Percentiles rank a stretch among this genome's conserved stretches.
Evolutionary conservation across 1,140 invertebrate genomes (phyloP).

Genomic region (Ceratosolen fusciceps): DNA sequence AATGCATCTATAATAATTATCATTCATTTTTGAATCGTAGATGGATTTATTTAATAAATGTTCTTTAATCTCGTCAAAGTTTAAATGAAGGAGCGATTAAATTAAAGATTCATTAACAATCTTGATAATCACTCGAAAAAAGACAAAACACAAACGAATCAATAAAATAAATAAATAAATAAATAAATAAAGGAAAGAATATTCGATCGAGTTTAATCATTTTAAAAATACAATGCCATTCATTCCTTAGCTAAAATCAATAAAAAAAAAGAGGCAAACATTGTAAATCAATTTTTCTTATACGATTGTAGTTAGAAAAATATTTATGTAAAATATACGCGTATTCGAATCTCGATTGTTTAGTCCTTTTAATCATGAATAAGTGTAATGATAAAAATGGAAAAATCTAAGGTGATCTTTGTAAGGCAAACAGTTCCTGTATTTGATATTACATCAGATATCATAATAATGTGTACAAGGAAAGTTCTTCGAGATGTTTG

Average conservation of each 20-base stretch:
- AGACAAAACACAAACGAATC: not conserved
- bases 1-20: not conserved
- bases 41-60: conserved; percentile 34
- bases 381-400: not conserved
- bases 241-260: conserved; percentile 52
- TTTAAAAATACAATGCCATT: conserved; percentile 48
- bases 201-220: conserved; percentile 17
- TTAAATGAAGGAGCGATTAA: conserved; percentile 33
- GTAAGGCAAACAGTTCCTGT: conserved; percentile 5
- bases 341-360: conserved; percentile 46
- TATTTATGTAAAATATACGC: conserved; percentile 46
- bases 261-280: conserved; percentile 25
- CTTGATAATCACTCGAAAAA: not conserved
- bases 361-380: conserved; percentile 27
- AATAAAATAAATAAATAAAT: conserved; percentile 11
- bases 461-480: conserved; percentile 21
- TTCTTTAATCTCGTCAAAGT: conserved; percentile 39
- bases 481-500: conserved; percentile 38
- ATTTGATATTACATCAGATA: conserved; percentile 11
- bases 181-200: no score
- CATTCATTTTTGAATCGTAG: conserved; percentile 43
- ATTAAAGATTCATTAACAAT: conserved; percentile 24
- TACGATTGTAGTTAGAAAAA: conserved; percentile 52
- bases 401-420: conserved; percentile 7
- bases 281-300: conserved; percentile 46